phyloP scores from a whole-genome alignment of 2,113 vertebrate genomes.

The Tupaia tana region DNA sequence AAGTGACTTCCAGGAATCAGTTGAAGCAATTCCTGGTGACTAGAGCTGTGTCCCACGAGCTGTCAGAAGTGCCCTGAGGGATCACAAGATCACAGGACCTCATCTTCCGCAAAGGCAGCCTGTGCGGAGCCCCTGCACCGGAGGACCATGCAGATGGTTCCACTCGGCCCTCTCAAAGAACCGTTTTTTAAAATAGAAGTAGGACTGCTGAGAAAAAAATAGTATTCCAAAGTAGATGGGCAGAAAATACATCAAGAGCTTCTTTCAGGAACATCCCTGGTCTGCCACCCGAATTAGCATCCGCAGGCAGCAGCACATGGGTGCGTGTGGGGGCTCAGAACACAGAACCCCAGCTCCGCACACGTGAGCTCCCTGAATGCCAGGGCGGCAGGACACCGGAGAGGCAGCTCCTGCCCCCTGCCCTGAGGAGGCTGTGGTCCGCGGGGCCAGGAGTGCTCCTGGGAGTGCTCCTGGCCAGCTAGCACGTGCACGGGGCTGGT shows the following conservation, averaged over 20 bases:
- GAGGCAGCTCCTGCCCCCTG: background rate
- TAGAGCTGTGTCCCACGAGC: background rate
- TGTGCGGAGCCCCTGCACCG: constrained; percentile 7
- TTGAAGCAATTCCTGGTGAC: constrained; percentile 23
- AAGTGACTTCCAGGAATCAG: constrained; percentile 46
- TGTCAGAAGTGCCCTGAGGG: constrained; percentile 49
- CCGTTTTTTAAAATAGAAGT: constrained; percentile 47
- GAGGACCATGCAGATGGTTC: constrained; percentile 42
- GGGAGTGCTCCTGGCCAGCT: background rate
- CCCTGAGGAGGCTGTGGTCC: background rate
- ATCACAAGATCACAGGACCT: constrained; percentile 34
- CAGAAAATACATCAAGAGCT: constrained; percentile 42
- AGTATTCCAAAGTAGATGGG: constrained; percentile 31
- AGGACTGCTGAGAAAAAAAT: constrained; percentile 28
- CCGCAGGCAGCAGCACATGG: background rate
- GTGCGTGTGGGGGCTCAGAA: background rate
- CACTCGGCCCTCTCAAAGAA: constrained; percentile 48
- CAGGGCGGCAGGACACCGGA: background rate
- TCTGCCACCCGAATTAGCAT: background rate
- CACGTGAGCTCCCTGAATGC: background rate
- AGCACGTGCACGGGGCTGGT: background rate
- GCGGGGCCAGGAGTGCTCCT: background rate
- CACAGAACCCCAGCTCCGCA: background rate
- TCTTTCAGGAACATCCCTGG: background rate
- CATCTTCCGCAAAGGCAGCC: constrained; percentile 63